These are phyloP conservation scores for Rhagium mordax DNA, from an alignment of 2,888 invertebrate species.

Conservation along the genomic window DNA sequence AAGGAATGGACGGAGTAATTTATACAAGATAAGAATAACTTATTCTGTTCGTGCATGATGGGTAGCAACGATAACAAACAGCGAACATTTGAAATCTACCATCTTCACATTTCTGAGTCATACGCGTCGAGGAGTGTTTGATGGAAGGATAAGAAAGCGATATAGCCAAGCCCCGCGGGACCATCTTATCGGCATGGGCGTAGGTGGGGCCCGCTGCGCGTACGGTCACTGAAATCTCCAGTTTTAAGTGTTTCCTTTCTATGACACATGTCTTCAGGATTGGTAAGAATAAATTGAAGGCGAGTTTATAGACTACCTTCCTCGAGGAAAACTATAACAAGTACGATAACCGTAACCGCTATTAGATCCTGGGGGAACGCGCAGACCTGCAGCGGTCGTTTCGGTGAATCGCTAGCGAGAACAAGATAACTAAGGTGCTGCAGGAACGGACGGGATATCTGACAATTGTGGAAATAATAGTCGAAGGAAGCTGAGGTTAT, in stretches of 20 bases:
- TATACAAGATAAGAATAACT: conserved; percentile 1
- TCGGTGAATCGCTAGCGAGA: conserved; percentile 61
- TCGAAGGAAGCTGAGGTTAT: conserved; percentile 64
- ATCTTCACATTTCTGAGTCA: conserved; percentile 28
- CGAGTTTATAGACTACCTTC: conserved; percentile 69
- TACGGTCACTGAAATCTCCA: conserved; percentile 21
- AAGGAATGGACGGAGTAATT: conserved; percentile 1
- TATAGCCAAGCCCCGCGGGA: conserved; percentile 37
- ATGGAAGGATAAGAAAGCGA: conserved; percentile 39
- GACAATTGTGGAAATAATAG: conserved; percentile 67
- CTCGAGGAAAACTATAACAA: conserved; percentile 67
- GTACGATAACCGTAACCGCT: conserved; percentile 69
- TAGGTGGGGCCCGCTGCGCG: conserved; percentile 23
- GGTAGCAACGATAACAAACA: conserved; percentile 12
- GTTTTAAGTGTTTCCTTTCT: conserved; percentile 45
- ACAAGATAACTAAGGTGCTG: conserved; percentile 68
- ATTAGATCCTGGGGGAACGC: conserved; percentile 65
- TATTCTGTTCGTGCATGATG: background rate
- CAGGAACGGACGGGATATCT: conserved; percentile 46
- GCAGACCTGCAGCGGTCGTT: conserved; percentile 66
- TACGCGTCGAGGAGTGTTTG: conserved; percentile 18
- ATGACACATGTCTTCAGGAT: conserved; percentile 56
- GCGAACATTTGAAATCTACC: conserved; percentile 18
- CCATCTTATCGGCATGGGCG: conserved; percentile 21
- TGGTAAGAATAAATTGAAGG: conserved; percentile 64